These are phyloP conservation scores for Acanthopleura granulata DNA, from an alignment of 2,888 invertebrate species.

Conservation along the genomic window DNA sequence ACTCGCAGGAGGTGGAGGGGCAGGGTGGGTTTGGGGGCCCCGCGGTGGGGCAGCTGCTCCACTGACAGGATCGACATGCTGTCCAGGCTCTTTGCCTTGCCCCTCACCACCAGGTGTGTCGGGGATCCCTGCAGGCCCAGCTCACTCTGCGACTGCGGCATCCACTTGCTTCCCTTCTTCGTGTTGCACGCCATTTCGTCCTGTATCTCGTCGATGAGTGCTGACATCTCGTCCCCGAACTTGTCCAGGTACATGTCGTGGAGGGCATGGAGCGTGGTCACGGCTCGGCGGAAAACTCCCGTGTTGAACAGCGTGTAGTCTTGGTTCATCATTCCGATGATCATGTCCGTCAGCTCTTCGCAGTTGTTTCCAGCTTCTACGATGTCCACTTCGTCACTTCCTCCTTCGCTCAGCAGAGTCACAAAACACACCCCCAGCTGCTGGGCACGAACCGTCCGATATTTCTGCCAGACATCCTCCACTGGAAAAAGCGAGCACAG, in stretches of 20 bases:
- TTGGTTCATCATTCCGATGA: constrained; percentile 63
- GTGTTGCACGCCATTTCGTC: constrained; percentile 45
- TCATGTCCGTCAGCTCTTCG: constrained; percentile 44
- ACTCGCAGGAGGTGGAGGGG: constrained; percentile 48
- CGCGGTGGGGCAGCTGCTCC: constrained; percentile 20
- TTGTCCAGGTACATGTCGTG: constrained; percentile 63
- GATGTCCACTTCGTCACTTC: constrained; percentile 43
- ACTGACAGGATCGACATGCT: constrained; percentile 37
- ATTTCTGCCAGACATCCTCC: constrained; percentile 54
- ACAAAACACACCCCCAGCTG: constrained; percentile 54
- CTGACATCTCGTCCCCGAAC: constrained; percentile 61
- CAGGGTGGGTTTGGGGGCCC: constrained; percentile 26
- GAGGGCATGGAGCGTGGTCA: constrained; percentile 55
- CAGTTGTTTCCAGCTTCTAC: constrained; percentile 53
- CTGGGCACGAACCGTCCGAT: constrained; percentile 48
- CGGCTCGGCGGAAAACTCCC: constrained; percentile 56
- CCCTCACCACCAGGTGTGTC: constrained; percentile 17
- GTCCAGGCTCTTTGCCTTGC: constrained; percentile 43
- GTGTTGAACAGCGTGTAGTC: constrained; percentile 61
- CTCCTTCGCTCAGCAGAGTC: constrained; percentile 46
- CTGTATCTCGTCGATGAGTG: constrained; percentile 57
- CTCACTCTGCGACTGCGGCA: constrained; percentile 43
- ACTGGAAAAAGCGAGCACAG: constrained; percentile 53
- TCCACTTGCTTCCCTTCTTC: constrained; percentile 25
- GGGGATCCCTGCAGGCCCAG: constrained; percentile 22